These are phyloP conservation scores for Microcebus ravelobensis DNA, from an alignment of 2,113 vertebrate species.

Conservation along the genomic window DNA sequence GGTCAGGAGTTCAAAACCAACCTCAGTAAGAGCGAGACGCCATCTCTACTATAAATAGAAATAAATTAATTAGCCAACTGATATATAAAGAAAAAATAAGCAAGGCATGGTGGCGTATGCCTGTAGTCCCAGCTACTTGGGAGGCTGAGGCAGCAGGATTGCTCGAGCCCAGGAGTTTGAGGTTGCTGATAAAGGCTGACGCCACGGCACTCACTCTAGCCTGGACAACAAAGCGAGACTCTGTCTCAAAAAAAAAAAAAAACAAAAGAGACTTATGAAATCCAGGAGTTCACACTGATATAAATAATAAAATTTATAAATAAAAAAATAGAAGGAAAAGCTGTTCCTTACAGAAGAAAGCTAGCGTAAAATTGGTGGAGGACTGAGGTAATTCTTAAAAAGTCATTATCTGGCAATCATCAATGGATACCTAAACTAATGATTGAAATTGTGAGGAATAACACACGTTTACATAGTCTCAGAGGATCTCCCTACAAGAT, in stretches of 20 bases:
- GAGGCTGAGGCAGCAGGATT: no score
- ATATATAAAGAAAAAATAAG: no score
- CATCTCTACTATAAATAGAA: no score
- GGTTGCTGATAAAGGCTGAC: no score
- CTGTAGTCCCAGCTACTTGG: no score
- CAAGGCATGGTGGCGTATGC: no score
- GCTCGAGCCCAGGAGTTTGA: no score
- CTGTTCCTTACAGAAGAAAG: constrained; percentile 16
- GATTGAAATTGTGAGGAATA: not conserved
- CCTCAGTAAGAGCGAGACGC: no score
- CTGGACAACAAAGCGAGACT: no score
- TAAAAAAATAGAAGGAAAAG: not conserved
- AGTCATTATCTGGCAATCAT: not conserved
- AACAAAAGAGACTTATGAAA: not conserved
- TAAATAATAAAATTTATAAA: not conserved
- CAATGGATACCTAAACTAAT: not conserved
- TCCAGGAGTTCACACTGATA: not conserved
- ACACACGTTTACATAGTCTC: not conserved
- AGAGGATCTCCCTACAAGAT: not conserved
- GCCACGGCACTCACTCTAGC: no score
- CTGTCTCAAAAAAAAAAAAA: not conserved
- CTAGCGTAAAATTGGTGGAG: constrained; percentile 23
- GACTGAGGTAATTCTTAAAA: not conserved
- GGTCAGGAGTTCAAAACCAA: no score
- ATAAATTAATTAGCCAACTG: no score